These are phyloP conservation scores for Gymnosoma rotundatum DNA, from an alignment of 2,888 invertebrate genomes.

Conservation along the genomic window DNA sequence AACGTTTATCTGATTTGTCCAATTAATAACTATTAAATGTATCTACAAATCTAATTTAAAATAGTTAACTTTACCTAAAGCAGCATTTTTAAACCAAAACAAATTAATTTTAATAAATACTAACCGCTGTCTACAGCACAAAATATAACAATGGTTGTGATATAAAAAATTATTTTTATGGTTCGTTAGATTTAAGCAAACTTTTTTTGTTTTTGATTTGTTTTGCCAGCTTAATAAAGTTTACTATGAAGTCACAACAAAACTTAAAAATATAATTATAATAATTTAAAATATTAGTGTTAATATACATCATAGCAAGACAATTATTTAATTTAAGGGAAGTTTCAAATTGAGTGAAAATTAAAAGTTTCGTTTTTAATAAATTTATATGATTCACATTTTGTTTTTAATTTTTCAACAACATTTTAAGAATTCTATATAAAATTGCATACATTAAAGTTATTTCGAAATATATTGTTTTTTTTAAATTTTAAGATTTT, in stretches of 20 bases:
- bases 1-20: neutral
- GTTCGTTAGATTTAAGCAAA: constrained; percentile 31
- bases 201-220: neutral
- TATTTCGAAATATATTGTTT: no score
- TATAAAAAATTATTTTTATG: constrained; percentile 28
- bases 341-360: constrained; percentile 48
- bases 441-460: no score
- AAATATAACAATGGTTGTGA: neutral
- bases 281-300: constrained; percentile 13
- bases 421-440: no score
- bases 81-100: neutral
- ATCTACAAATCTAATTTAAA: constrained; percentile 12
- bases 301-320: neutral
- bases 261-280: constrained; percentile 16
- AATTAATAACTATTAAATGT: constrained; percentile 16
- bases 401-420: no score
- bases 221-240: constrained; percentile 8
- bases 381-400: constrained; percentile 51
- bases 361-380: constrained; percentile 26
- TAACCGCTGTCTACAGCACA: constrained; percentile 3
- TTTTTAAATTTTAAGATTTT: no score
- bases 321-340: constrained; percentile 11
- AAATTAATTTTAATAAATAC: constrained; percentile 35
- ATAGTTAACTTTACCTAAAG: neutral
- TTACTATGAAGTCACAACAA: constrained; percentile 25